Evolutionary conservation across 2,888 invertebrate genomes (phyloP), one percentile per base, ranked within the genome.

Genomic region (Mesoligia furuncula): DNA sequence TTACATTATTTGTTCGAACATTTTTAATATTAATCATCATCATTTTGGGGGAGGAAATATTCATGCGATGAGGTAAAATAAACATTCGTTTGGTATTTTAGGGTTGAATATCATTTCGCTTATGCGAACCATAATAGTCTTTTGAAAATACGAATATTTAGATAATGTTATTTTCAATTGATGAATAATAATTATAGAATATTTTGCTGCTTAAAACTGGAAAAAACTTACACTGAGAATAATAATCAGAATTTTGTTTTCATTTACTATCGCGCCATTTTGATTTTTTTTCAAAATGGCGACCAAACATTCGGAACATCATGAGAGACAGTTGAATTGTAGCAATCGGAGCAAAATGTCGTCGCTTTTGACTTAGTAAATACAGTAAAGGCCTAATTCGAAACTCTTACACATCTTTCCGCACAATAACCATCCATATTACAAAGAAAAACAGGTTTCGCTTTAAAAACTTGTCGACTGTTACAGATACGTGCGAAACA

Each of bases 1-100:
- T 39, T 15, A 24, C 8, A 39, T n/a, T 64, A 24, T 15, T 65
- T n/a, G 1, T 39, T n/a, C n/a, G 39, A 64, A 36, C 8, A 65
- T n/a, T 15, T 27, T 15, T 59, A 27, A 27, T 59, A 59, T 0
- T 7, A 59, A 7, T 59, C 27, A 2, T 27, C 15, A 7, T 27
- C 7, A 27, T n/a, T 75, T 61, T 39, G 7, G 24, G n/a, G 24
- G 8, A 36, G 20, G 8, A 54, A 75, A 36, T 65, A n/a, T 64
- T 75, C 6, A 48, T 75, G 45, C 4, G 11, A 36, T 13, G 13
- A 42, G 59, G 24, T 51, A 45, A 62, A 62, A 24, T 45, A 48
- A 45, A 74, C 2, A 61, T 77, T 75, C 3, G 11, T 31, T 64
- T 81, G 15, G 7, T 64, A 75, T n/a, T 78, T 74, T 81, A 8